Conservation (phyloP, 2,797 vertebrate genomes). For the Sitta carolinensis region DNA sequence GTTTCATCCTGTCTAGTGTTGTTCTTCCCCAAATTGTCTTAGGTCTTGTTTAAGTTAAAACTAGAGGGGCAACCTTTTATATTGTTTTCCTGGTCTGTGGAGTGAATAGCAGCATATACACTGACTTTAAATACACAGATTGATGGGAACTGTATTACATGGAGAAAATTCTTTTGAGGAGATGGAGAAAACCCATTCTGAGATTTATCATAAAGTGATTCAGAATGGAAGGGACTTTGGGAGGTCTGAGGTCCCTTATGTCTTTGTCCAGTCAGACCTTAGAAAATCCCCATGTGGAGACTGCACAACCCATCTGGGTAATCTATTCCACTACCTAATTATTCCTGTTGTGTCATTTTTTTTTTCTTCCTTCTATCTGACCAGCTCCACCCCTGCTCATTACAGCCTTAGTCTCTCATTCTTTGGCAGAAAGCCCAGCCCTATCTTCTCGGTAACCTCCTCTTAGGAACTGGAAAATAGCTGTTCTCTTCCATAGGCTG, state of each 20-base stretch:
- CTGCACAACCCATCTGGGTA: neutral
- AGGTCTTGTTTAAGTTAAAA: neutral
- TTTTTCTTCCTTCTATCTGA: neutral
- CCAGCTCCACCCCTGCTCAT: neutral
- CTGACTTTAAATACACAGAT: neutral
- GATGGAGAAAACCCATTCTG: neutral
- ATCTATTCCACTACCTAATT: neutral
- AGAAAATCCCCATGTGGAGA: neutral
- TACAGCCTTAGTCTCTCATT: neutral
- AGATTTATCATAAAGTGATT: neutral
- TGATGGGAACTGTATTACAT: neutral
- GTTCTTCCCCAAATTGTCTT: constrained; percentile 45
- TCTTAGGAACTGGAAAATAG: neutral
- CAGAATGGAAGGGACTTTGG: neutral
- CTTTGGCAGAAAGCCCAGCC: neutral
- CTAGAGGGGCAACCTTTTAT: neutral
- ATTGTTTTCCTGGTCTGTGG: neutral
- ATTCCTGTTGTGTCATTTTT: neutral
- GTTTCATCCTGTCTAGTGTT: constrained; percentile 51
- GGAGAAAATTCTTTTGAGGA: neutral
- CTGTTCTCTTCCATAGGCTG: neutral
- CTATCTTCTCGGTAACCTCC: neutral
- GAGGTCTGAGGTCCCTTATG: neutral
- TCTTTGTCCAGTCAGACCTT: neutral
- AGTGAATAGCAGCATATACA: neutral